Base-by-base conservation (phyloP, 2,113 vertebrate species). In the Coregonus clupeaformis region DNA sequence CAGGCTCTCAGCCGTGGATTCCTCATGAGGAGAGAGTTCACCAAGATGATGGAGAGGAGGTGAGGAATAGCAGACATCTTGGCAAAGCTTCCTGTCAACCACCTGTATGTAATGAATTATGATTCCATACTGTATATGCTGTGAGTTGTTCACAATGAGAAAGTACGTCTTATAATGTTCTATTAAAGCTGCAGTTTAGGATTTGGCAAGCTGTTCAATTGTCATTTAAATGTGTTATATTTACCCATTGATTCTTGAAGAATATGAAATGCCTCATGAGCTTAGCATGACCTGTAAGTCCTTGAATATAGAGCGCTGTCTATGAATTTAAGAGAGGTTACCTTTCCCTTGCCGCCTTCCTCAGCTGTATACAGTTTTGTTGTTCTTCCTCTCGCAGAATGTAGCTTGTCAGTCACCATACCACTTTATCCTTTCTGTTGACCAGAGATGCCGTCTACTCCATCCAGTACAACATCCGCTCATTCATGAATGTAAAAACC, bases 1-100 rank as follows among this genome's bases (percentile, higher is more conserved):
- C 94, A 95, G 27, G 94, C 94, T 0, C 73, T 94, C 25, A 92
- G 92, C 83, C 88, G 94, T 65, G 94, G 92, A 0, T 92, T 83
- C 65, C 90, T 95, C 63, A 90, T 87, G 90, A 93, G 94, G 0
- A 68, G 83, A 25, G 92, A 95, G 68, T 59, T 94, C 85, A 85
- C 90, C 76, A 92, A 72, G 78, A 94, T 94, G 92, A 89, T 60
- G 57, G 57, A 60, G 57, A 60, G 57, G 57, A 60, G 57, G 57
- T 60, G n/a, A 22, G 57, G 57, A 22, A 60, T 27, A 18, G 25
- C 2, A 60, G 57, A 24, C n/a, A 60, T 60, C n/a, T 60, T 60
- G 0, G n/a, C 57, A 60, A 2, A n/a, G 2, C 57, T 60, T 52
- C 16, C 49, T 18, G 14, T 16, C 4, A 52, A 52, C 16, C 3